Percentiles rank a stretch among this genome's conserved stretches.
Conservation (phyloP, 2,888 invertebrate species). For the Eremobia ochroleuca region DNA sequence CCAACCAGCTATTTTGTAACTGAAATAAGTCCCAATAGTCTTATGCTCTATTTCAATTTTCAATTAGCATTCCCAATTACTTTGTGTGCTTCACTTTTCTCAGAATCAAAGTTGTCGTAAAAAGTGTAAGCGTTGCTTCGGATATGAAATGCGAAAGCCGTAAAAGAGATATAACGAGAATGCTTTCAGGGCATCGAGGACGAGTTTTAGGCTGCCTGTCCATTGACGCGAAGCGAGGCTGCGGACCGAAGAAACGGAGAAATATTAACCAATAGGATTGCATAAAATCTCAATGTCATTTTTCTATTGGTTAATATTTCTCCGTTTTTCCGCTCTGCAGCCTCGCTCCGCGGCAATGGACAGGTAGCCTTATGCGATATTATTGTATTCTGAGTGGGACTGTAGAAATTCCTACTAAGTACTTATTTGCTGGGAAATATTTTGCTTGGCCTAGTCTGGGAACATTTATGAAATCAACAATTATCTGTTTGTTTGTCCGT, state of each 20-base stretch:
- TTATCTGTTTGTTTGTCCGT: neutral
- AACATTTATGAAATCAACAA: neutral
- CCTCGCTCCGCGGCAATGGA: too few species aligned
- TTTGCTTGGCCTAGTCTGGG: neutral
- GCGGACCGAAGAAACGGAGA: too few species aligned
- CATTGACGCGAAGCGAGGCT: too few species aligned
- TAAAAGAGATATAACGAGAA: constrained; percentile 44
- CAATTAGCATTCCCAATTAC: neutral
- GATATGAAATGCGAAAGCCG: constrained; percentile 40
- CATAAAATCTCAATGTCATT: too few species aligned
- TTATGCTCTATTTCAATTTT: neutral
- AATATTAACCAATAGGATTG: too few species aligned
- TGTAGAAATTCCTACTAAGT: neutral
- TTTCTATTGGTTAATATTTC: too few species aligned
- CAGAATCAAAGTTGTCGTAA: constrained; percentile 26
- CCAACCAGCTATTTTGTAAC: neutral
- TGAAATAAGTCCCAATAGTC: neutral
- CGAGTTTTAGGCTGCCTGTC: too few species aligned
- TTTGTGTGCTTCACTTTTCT: neutral
- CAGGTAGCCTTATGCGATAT: too few species aligned
- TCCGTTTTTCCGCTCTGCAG: too few species aligned
- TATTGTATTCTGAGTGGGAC: constrained; percentile 5
- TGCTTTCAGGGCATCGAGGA: constrained; percentile 31
- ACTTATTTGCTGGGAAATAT: neutral
- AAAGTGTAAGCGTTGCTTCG: neutral